phyloP scores from a whole-genome alignment of 2,888 invertebrate genomes.

The Ormyrus rosae region DNA sequence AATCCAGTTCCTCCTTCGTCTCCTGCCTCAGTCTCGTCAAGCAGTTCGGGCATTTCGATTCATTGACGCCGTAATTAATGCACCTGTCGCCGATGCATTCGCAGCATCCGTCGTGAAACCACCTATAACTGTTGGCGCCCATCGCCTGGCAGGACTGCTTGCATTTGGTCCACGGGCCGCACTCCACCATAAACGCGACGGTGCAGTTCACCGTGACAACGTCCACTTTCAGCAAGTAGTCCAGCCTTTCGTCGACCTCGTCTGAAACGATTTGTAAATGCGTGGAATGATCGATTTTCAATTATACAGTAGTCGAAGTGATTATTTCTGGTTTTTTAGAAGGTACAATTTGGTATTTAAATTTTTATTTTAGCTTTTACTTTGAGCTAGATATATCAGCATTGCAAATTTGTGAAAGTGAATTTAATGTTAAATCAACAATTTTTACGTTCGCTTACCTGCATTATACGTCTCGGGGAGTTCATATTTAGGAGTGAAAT shows the following conservation, averaged over 20 bases:
- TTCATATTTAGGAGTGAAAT: not conserved
- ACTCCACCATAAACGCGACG: slow-evolving; percentile 90
- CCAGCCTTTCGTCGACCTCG: not conserved
- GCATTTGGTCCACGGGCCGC: slow-evolving; percentile 90
- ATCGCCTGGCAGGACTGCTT: slow-evolving; percentile 86
- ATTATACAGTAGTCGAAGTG: too few species aligned
- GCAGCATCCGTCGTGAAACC: slow-evolving; percentile 95
- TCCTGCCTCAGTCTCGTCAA: slow-evolving; percentile 46
- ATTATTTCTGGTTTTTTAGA: too few species aligned
- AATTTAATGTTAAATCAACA: too few species aligned
- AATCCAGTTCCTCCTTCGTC: slow-evolving; percentile 58
- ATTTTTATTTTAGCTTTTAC: too few species aligned
- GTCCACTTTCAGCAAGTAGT: slow-evolving; percentile 1
- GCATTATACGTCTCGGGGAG: not conserved
- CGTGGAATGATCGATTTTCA: too few species aligned
- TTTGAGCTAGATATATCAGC: too few species aligned
- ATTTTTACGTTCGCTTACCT: too few species aligned
- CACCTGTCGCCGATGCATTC: slow-evolving; percentile 92
- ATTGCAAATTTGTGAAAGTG: too few species aligned
- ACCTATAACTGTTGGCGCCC: slow-evolving; percentile 88
- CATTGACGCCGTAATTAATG: slow-evolving; percentile 89
- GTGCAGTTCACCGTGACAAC: slow-evolving; percentile 87
- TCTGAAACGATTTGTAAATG: slow-evolving; percentile 58
- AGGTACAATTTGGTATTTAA: too few species aligned
- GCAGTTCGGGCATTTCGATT: slow-evolving; percentile 76